A percentile compares a stretch with the other conserved stretches of the same genome.
phyloP scores from a whole-genome alignment of 2,797 vertebrate species.

The Tadarida brasiliensis region DNA sequence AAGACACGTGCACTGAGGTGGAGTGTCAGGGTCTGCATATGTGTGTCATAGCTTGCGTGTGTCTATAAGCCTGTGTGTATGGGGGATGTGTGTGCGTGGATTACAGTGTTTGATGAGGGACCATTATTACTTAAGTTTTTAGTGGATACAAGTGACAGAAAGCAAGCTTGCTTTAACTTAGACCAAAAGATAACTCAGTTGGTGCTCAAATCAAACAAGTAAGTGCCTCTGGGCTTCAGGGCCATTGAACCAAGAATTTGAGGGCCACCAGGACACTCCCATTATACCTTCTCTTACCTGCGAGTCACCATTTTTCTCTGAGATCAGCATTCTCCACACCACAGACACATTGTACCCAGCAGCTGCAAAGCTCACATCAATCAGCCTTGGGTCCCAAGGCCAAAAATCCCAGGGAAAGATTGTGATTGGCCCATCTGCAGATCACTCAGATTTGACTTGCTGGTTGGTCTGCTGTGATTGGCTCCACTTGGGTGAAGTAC shows the following conservation, averaged over 20 bases:
- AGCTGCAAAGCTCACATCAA: neutral
- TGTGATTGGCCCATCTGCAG: neutral
- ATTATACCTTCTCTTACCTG: neutral
- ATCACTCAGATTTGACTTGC: neutral
- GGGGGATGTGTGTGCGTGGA: neutral
- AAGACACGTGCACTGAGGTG: constrained; percentile 66
- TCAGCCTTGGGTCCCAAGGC: neutral
- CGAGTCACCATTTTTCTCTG: neutral
- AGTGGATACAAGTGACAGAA: neutral
- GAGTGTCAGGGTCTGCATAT: neutral
- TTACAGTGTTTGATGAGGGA: neutral
- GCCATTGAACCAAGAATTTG: neutral
- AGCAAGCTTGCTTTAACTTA: neutral
- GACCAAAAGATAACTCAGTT: neutral
- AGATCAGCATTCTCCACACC: neutral
- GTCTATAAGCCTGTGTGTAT: neutral
- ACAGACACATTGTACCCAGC: neutral
- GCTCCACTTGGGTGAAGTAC: neutral
- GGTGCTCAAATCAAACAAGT: neutral
- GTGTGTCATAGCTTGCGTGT: neutral
- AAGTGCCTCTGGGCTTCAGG: neutral
- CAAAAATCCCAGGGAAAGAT: neutral
- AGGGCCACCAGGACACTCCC: neutral
- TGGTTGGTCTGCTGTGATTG: neutral
- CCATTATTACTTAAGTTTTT: neutral